A percentile compares a stretch with the other conserved stretches of the same genome.
phyloP scores from a whole-genome alignment of 1,140 invertebrate genomes.

The Holcopasites calliopsidis region DNA sequence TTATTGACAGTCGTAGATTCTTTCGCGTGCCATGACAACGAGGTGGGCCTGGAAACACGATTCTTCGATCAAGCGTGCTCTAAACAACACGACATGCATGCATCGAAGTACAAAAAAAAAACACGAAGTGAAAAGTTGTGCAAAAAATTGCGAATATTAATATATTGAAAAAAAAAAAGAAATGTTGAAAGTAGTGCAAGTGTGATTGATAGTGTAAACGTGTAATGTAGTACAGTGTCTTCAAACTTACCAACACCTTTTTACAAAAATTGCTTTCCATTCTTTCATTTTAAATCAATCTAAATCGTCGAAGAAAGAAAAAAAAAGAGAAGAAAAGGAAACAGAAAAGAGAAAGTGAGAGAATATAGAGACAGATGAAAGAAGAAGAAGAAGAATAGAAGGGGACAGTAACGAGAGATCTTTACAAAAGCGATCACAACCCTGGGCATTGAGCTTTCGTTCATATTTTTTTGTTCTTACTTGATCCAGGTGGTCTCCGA shows the following conservation, averaged over 20 bases:
- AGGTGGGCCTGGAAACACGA: not conserved
- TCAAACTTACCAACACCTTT: not conserved
- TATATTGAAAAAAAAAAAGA: not conserved
- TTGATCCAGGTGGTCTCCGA: slow-evolving; percentile 91
- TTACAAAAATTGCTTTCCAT: not conserved
- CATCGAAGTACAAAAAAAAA: not conserved
- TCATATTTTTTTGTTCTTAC: slow-evolving; percentile 82
- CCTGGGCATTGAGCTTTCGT: not conserved
- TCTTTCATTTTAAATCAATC: not conserved
- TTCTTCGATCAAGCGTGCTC: slow-evolving; percentile 21
- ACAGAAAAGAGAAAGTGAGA: not conserved
- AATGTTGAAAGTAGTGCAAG: not conserved
- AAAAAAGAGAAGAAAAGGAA: not conserved
- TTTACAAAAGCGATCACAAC: slow-evolving; percentile 26
- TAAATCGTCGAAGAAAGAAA: not conserved
- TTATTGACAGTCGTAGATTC: not conserved
- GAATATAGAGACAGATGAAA: not conserved
- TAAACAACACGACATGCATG: slow-evolving; percentile 19
- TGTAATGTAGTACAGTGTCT: not conserved
- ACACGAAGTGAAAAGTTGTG: too few species aligned
- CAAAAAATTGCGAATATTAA: not conserved
- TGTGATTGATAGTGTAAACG: not conserved
- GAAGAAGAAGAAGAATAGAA: slow-evolving; percentile 5
- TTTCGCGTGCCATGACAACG: slow-evolving; percentile 20
- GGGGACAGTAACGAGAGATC: slow-evolving; percentile 26